Conservation (phyloP, 2,113 vertebrate genomes). For the Megaptera novaeangliae region DNA sequence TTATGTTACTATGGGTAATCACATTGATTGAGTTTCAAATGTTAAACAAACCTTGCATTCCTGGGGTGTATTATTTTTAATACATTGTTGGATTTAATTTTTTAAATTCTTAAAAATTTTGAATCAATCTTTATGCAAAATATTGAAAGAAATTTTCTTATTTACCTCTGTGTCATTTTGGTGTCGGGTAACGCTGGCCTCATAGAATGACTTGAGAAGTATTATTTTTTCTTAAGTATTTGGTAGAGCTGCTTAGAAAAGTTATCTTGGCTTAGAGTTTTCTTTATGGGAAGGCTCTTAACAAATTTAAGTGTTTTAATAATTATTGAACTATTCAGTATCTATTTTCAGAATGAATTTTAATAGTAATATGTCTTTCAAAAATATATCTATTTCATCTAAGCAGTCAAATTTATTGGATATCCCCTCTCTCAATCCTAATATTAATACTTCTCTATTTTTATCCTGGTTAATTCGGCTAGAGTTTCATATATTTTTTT, state of each 20-base stretch:
- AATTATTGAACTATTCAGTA: neutral
- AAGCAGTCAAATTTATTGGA: neutral
- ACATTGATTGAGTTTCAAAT: neutral
- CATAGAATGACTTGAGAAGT: neutral
- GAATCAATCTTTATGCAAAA: neutral
- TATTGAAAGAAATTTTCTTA: neutral
- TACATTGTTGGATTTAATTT: neutral
- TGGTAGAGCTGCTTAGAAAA: neutral
- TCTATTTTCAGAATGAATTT: neutral
- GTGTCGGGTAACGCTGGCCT: neutral
- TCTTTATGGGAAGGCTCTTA: neutral
- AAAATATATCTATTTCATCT: neutral
- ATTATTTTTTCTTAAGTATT: neutral
- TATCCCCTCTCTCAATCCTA: neutral
- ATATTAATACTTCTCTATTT: neutral
- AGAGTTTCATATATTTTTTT: neutral
- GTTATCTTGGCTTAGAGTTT: neutral
- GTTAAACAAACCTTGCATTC: neutral
- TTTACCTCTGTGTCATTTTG: neutral
- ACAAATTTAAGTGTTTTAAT: neutral
- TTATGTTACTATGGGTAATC: neutral
- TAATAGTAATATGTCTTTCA: neutral
- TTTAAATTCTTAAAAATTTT: neutral
- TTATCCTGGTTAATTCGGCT: neutral
- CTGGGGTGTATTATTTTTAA: neutral